These are phyloP conservation scores for Brassicogethes aeneus DNA, from an alignment of 2,888 invertebrate species.

Conservation along the genomic window DNA sequence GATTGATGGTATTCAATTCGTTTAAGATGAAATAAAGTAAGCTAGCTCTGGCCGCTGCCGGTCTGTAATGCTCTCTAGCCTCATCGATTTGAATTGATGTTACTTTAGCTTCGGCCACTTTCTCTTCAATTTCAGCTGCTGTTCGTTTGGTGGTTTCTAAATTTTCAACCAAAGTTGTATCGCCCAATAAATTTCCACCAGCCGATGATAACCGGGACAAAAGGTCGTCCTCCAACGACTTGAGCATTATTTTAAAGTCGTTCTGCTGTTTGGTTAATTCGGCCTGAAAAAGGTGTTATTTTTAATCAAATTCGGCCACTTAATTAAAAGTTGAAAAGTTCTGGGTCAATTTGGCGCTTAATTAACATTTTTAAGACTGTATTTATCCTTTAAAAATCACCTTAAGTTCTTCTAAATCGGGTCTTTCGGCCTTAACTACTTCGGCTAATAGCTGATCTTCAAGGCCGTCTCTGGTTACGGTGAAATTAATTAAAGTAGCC, in stretches of 20 bases:
- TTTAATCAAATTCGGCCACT: too few relatives aligned
- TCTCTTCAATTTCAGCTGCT: conserved; percentile 89
- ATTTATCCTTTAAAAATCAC: conserved; percentile 30
- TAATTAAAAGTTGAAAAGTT: too few relatives aligned
- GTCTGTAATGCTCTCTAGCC: conserved; percentile 80
- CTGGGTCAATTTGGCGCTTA: neutral
- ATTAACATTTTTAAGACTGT: neutral
- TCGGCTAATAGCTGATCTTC: conserved; percentile 94
- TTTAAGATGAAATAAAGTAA: conserved; percentile 91
- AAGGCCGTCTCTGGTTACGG: conserved; percentile 90
- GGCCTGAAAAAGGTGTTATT: conserved; percentile 43
- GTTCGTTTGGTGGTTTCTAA: conserved; percentile 93
- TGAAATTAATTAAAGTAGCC: conserved; percentile 93
- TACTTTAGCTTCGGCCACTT: conserved; percentile 86
- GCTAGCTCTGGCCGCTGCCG: conserved; percentile 88
- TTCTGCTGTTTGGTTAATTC: conserved; percentile 94
- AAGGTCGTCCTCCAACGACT: conserved; percentile 86
- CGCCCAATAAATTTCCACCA: conserved; percentile 87
- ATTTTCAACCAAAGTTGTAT: conserved; percentile 92
- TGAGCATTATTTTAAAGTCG: conserved; percentile 91
- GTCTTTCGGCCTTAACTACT: conserved; percentile 93
- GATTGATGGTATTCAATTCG: conserved; percentile 91
- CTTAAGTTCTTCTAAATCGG: conserved; percentile 90
- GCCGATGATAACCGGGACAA: conserved; percentile 85
- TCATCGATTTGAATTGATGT: conserved; percentile 89